phyloP scores from a whole-genome alignment of 1,140 invertebrate species.

The Diabrotica virgifera region DNA sequence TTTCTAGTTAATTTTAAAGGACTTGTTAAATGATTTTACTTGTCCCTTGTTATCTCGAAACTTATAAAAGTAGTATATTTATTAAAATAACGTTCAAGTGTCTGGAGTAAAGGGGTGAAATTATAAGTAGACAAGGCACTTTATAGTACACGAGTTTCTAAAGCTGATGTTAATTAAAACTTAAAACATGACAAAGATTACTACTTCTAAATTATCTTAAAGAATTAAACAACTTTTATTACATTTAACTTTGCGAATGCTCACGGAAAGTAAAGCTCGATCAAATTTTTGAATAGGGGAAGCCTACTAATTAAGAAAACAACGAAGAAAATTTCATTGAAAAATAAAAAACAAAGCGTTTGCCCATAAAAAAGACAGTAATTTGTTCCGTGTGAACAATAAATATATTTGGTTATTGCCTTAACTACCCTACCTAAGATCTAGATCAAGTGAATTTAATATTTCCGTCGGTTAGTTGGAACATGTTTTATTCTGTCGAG shows the following conservation, averaged over 20 bases:
- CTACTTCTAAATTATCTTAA: slow-evolving; percentile 34
- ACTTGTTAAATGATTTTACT: slow-evolving; percentile 14
- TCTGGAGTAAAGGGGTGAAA: slow-evolving; percentile 35
- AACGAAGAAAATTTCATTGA: neutral
- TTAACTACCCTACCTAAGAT: too few species aligned
- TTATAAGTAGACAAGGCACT: slow-evolving; percentile 35
- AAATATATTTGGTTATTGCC: too few species aligned
- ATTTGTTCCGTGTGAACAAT: too few species aligned
- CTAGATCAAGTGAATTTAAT: too few species aligned
- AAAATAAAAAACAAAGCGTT: too few species aligned
- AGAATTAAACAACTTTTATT: slow-evolving; percentile 36
- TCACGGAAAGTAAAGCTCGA: slow-evolving; percentile 2
- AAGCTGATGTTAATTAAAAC: slow-evolving; percentile 37
- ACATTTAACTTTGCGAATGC: slow-evolving; percentile 15
- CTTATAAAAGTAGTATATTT: slow-evolving; percentile 19
- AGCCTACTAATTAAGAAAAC: neutral
- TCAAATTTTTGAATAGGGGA: slow-evolving; percentile 6
- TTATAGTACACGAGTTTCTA: slow-evolving; percentile 31
- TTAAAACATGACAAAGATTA: slow-evolving; percentile 39
- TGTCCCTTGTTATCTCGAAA: slow-evolving; percentile 11
- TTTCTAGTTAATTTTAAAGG: slow-evolving; percentile 14
- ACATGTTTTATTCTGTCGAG: too few species aligned
- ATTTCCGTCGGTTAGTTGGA: too few species aligned
- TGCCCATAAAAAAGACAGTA: too few species aligned
- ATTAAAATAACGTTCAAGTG: slow-evolving; percentile 34